Evolutionary conservation across 2,113 vertebrate genomes (phyloP), one percentile per base, ranked within the genome.

Genomic region (Oriolus oriolus): DNA sequence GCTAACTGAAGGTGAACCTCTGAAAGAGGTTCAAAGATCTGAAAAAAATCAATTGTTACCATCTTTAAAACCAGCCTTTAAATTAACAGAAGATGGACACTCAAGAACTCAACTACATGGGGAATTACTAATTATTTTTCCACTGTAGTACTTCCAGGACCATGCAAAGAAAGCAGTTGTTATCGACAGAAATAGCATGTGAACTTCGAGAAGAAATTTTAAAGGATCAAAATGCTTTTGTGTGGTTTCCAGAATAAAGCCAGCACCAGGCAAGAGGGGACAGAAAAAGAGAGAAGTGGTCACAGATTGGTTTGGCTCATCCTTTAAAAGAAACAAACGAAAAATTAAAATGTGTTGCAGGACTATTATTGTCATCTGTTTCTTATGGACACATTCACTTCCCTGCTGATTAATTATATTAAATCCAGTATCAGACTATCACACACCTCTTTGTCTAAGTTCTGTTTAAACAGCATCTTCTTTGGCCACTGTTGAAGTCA

Each of bases 281-380:
- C 21, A 86, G 19, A 66, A 81, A 79, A 31, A 85, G 8, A 73
- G 2, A 54, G 10, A 49, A 90, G 16, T 28, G 11, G 11, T 44
- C 60, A 87, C 31, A 80, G 5, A 26, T 27, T 74, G 23, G n/a
- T 65, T 30, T 4, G 26, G 16, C 6, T 61, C 52, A 50, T 28
- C 3, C 14, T 87, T 71, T 47, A 39, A 73, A 93, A 24, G 6
- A 30, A 57, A 65, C 7, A 16, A 65, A 37, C 1, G 42, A 68
- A 44, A 35, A 21, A 7, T 10, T 15, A 31, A 8, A 87, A 19
- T 5, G 57, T 50, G 3, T 5, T 39, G 2, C 0, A 1, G 19
- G 37, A 49, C 8, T 73, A 57, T 56, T 49, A 45, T 24, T 53
- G 13, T 37, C 11, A 64, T 81, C 42, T n/a, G 10, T 57, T 84